A percentile compares a stretch with the other conserved stretches of the same genome.
These are phyloP conservation scores for Echiichthys vipera DNA, from an alignment of 2,797 vertebrate genomes.

Conservation along the genomic window DNA sequence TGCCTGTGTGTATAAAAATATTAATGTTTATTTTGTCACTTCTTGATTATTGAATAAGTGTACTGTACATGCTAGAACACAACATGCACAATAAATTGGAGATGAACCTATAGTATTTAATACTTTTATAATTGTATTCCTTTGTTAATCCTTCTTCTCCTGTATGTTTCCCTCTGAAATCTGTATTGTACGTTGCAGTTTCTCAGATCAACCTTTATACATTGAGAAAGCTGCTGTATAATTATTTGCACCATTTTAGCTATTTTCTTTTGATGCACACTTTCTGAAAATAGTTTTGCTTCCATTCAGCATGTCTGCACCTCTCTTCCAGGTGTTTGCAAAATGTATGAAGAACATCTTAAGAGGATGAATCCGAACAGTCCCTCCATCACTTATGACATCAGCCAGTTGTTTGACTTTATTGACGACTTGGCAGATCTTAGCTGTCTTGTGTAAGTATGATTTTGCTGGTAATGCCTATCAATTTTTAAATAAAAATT, in stretches of 20 bases:
- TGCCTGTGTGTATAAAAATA: not conserved
- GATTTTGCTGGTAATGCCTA: not conserved
- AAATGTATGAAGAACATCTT: conserved; percentile 99
- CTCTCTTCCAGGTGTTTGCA: conserved; percentile 92
- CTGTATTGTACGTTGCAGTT: not conserved
- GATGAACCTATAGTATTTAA: not conserved
- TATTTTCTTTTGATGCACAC: not conserved
- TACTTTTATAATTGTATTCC: not conserved
- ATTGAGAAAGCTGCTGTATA: not conserved
- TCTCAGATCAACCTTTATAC: not conserved
- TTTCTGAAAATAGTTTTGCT: not conserved
- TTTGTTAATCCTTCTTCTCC: not conserved
- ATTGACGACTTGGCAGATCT: conserved; percentile 98
- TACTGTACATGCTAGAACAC: not conserved
- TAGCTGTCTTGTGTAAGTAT: conserved; percentile 98
- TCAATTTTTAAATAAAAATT: not conserved
- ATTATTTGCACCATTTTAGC: not conserved
- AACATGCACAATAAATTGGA: not conserved
- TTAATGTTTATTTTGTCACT: not conserved
- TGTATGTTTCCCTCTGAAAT: not conserved
- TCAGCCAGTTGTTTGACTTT: conserved; percentile 98
- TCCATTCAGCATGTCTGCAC: conserved; percentile 5
- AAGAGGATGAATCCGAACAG: conserved; percentile 99
- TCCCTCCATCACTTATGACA: conserved; percentile 98
- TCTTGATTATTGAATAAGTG: not conserved